Conservation (phyloP, 1,140 invertebrate genomes). For the Helicoverpa zea region DNA sequence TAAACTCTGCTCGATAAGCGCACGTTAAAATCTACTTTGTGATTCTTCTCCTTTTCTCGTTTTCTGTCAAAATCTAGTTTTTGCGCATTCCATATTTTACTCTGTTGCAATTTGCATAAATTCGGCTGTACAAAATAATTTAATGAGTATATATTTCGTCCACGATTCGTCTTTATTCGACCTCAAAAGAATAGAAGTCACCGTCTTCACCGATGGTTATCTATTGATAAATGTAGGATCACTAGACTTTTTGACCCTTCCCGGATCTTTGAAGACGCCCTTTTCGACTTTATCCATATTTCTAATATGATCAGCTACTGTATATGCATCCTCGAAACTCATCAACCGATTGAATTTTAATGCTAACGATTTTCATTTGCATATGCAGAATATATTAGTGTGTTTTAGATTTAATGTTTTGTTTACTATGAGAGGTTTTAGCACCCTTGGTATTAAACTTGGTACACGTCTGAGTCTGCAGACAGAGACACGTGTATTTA, state of each 20-base stretch:
- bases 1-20: too few relatives aligned
- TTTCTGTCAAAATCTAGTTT: too few relatives aligned
- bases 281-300: constrained; percentile 23
- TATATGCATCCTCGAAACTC: constrained; percentile 21
- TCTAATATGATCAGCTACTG: neutral
- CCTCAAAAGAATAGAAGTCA: constrained; percentile 11
- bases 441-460: neutral
- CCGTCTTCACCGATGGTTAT: constrained; percentile 18
- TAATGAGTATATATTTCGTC: neutral
- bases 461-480: neutral
- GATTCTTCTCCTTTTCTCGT: too few relatives aligned
- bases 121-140: neutral
- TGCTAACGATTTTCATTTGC: constrained; percentile 5
- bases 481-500: too few relatives aligned
- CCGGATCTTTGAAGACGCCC: constrained; percentile 10
- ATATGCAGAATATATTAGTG: neutral
- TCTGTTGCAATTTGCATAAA: neutral
- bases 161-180: constrained; percentile 33
- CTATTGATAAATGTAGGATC: constrained; percentile 10
- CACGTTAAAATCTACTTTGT: too few relatives aligned
- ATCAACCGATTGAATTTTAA: constrained; percentile 9
- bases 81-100: too few relatives aligned
- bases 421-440: neutral
- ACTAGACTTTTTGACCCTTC: neutral
- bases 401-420: constrained; percentile 17